Evolutionary conservation across 2,888 invertebrate species (phyloP).

Genomic region (Athalia cordata): DNA sequence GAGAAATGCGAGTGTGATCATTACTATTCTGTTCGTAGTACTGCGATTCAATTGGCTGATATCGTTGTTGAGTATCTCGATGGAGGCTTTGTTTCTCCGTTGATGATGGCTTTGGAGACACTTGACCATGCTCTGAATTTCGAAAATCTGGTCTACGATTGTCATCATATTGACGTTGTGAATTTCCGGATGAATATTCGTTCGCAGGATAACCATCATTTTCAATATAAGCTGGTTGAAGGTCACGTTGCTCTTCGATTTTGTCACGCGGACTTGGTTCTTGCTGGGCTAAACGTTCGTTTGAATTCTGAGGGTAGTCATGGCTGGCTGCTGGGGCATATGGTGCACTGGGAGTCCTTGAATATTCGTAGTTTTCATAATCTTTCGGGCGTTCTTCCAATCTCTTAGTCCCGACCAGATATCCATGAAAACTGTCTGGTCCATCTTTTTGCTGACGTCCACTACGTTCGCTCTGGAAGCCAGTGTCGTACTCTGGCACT

Average conservation of each 20-base stretch:
- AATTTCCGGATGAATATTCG: background rate
- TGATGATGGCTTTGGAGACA: background rate
- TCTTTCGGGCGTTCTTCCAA: slow-evolving; percentile 5
- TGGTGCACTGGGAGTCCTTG: background rate
- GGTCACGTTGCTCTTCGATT: background rate
- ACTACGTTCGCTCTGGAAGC: background rate
- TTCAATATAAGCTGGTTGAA: background rate
- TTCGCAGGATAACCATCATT: background rate
- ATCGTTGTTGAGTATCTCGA: background rate
- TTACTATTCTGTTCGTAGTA: background rate
- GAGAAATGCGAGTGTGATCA: background rate
- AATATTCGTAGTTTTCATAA: slow-evolving; percentile 7
- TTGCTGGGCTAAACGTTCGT: background rate
- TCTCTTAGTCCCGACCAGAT: background rate
- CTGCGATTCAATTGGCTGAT: slow-evolving; percentile 22
- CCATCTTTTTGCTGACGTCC: slow-evolving; percentile 2
- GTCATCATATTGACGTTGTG: background rate
- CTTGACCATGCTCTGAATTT: background rate
- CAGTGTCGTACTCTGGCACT: slow-evolving; percentile 15
- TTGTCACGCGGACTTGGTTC: background rate
- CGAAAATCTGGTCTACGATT: background rate
- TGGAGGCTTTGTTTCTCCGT: background rate
- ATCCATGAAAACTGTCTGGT: slow-evolving; percentile 7
- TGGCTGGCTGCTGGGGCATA: background rate
- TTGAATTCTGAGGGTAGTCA: background rate